Percentiles rank a stretch among this genome's conserved stretches.
Conservation (phyloP, 2,113 vertebrate genomes). For the Pseudorhombus dupliciocellatus region DNA sequence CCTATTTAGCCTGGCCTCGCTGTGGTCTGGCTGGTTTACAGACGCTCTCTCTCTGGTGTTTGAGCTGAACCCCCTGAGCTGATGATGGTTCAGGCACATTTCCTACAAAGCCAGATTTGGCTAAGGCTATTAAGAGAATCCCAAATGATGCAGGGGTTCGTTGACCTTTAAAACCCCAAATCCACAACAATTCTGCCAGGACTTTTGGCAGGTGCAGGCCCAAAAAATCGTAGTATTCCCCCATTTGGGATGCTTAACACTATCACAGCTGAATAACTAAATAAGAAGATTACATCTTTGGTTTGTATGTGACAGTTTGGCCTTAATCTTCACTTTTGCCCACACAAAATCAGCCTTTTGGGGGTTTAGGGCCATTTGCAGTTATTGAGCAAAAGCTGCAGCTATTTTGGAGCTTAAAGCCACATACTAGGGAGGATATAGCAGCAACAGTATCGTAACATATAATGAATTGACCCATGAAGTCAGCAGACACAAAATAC, state of each 20-base stretch:
- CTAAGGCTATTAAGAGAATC: conserved; percentile 46
- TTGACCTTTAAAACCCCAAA: conserved; percentile 23
- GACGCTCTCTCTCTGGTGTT: conserved; percentile 25
- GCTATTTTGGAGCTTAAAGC: neutral
- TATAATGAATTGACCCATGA: neutral
- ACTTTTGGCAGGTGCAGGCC: conserved; percentile 3
- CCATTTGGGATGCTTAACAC: neutral
- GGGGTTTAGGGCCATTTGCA: conserved; percentile 23
- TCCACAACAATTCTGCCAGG: conserved; percentile 11
- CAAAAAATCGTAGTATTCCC: conserved; percentile 1
- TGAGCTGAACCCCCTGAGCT: conserved; percentile 48
- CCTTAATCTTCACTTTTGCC: conserved; percentile 41
- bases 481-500: neutral
- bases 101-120: conserved; percentile 65
- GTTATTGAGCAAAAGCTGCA: neutral
- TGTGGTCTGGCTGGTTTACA: conserved; percentile 54
- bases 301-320: conserved; percentile 32
- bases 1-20: conserved; percentile 58
- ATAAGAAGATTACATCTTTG: conserved; percentile 20
- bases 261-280: conserved; percentile 10
- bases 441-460: neutral
- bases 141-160: conserved; percentile 26
- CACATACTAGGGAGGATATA: neutral
- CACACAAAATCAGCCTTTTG: conserved; percentile 31
- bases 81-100: conserved; percentile 39